Evolutionary conservation across 2,113 vertebrate genomes (phyloP).

Genomic region (Thymallus thymallus): DNA sequence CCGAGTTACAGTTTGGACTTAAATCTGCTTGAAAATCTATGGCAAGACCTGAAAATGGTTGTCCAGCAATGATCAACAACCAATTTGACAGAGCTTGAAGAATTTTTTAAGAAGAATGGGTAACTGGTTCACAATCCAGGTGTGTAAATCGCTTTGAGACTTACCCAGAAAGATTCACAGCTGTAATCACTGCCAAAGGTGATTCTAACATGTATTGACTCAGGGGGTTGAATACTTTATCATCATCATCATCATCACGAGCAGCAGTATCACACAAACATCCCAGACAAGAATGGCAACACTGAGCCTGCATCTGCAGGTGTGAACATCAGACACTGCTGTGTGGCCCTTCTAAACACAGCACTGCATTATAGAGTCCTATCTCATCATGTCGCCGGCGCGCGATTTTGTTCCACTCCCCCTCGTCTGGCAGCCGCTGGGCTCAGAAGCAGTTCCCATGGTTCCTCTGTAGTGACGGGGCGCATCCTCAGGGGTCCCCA

Average conservation of each 20-base stretch:
- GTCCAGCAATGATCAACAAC: too few relatives aligned
- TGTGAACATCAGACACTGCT: conserved; percentile 2
- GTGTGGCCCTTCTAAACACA: background rate
- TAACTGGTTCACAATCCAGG: too few relatives aligned
- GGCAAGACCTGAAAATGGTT: too few relatives aligned
- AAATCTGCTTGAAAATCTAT: too few relatives aligned
- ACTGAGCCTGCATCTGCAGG: too few relatives aligned
- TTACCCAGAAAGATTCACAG: too few relatives aligned
- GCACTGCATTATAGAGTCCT: background rate
- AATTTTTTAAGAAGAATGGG: too few relatives aligned
- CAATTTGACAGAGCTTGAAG: too few relatives aligned
- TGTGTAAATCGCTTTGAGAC: too few relatives aligned
- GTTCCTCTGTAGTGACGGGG: conserved; percentile 57
- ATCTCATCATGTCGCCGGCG: background rate
- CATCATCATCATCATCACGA: background rate
- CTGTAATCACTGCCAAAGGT: too few relatives aligned
- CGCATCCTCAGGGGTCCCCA: conserved; percentile 65
- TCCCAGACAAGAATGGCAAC: background rate
- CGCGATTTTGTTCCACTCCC: conserved; percentile 46
- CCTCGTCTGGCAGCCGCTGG: conserved; percentile 48
- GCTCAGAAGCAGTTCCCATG: conserved; percentile 68
- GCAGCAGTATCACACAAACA: background rate
- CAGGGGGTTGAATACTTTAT: background rate
- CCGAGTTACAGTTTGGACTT: too few relatives aligned
- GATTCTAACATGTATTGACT: too few relatives aligned